Evolutionary conservation across 2,888 invertebrate genomes (phyloP).

Genomic region (Drosophila mettleri): DNA sequence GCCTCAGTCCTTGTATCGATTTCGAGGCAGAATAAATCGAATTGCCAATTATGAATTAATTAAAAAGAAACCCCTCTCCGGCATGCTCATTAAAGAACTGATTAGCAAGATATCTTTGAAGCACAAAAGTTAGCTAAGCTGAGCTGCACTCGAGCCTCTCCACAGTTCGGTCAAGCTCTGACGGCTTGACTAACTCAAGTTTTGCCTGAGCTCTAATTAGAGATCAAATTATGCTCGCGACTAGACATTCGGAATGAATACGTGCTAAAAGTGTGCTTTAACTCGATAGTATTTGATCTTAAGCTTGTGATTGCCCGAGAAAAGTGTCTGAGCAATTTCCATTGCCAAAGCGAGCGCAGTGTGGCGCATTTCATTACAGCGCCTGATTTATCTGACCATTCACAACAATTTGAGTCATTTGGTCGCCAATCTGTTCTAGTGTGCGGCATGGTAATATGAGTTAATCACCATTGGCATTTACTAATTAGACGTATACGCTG

Average conservation of each 20-base stretch:
- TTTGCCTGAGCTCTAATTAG: too few species aligned
- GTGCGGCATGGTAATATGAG: conserved; percentile 45
- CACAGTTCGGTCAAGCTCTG: too few species aligned
- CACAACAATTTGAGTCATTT: conserved; percentile 21
- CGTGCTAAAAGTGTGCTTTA: too few species aligned
- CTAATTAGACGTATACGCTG: conserved; percentile 60
- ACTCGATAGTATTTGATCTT: too few species aligned
- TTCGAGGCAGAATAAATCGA: conserved; percentile 61
- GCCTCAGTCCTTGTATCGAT: conserved; percentile 60
- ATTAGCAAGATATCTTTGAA: not conserved
- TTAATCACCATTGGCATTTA: conserved; percentile 67
- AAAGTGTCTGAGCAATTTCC: too few species aligned
- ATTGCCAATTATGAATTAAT: conserved; percentile 16
- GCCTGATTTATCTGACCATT: conserved; percentile 1
- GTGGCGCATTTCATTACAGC: conserved; percentile 45
- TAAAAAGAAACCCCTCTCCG: not conserved
- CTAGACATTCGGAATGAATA: too few species aligned
- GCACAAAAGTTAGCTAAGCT: not conserved
- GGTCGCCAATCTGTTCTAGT: conserved; percentile 10
- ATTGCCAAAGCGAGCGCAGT: not conserved
- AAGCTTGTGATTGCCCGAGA: too few species aligned
- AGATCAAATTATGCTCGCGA: too few species aligned
- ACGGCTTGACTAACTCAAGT: too few species aligned
- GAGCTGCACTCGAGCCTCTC: too few species aligned
- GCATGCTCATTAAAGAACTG: not conserved